Base-by-base conservation (phyloP, 2,888 invertebrate genomes). In the Pollenia amentaria region DNA sequence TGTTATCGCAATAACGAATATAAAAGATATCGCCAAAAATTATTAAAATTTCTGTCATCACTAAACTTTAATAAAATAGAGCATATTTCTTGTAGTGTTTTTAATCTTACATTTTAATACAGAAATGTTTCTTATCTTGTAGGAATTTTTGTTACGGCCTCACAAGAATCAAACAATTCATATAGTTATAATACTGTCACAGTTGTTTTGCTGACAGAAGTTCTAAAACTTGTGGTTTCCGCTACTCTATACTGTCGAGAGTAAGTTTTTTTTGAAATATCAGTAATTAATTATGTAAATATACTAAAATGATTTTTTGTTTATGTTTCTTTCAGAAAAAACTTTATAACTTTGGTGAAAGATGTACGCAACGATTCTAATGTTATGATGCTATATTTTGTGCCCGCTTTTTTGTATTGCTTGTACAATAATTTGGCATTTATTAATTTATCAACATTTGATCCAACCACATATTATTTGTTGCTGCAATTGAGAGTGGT, bases 351-450 rank as follows among this genome's bases (percentile, higher is more conserved):
- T 1, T 77, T 93, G 70, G 79, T 90, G 8, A 90, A 88, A 11
- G 91, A 92, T 91, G 95, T 89, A 91, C 92, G 90, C 95, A 94
- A 94, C 89, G 95, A 96, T 91, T 95, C 94, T 88, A 94, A 95
- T 91, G 95, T 98, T 64, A 93, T 98, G 89, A 92, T 96, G 78
- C 92, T 97, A 62, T 99, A 99, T 92, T 97, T 98, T 93, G 96
- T 99, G 88, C 99, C 99, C 57, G 97, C 98, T 0, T 95, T 97
- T 90, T 94, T 99, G 76, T 99, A 99, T 92, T 98, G 98, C 90
- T 94, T 98, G 73, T 99, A 99, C 94, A 99, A 99, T 92, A 99
- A 99, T 94, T 94, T 99, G 90, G 96, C 98, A 44, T 99, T 98
- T 94, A 94, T 97, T 73, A 99, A 98, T 94, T 94, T 99, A 89